Base-by-base conservation (phyloP, 2,888 invertebrate genomes). In the Patella ulyssiponensis region DNA sequence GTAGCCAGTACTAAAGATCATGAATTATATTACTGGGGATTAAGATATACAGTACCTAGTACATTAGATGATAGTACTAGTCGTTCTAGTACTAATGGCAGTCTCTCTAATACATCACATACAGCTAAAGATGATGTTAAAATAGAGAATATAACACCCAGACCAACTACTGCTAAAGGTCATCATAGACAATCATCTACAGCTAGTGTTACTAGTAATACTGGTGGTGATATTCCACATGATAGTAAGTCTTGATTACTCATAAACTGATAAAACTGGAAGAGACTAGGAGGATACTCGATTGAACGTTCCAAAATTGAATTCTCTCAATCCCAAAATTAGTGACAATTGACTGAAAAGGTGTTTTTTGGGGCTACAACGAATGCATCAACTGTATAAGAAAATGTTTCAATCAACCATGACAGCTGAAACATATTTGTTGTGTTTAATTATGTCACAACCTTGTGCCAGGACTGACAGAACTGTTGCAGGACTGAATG, bases 11-110 rank as follows among this genome's bases (percentile, higher is more conserved):
- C 95, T 1, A 92, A 93, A 69, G 94, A 94, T 82, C 94, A 95
- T 88, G 94, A 94, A 44, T 91, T 95, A 12, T 94, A 94, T 83
- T 94, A 95, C 86, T 95, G 95, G 95, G 95, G 95, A 1, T 81
- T 89, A 33, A 81, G 89, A 15, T 88, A 87, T 79, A 88, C 85
- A 70, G 77, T 82, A 11, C 77, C 83, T 4, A 77, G 76, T 7
- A 54, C 78, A 1, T 76, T 64, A 17, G 64, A 73, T 15, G 84
- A 86, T 23, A 85, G 86, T 74, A 84, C 83, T 44, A 85, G 85
- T 71, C 80, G 81, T 33, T 83, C 86, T 14, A 86, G 86, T 76
- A 81, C 80, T 20, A 84, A 80, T 51, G 84, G 81, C 44, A 79
- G 75, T 53, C 69, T 27, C 54, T 72, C 76, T 33, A 74, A 64